Evolutionary conservation across 1,140 invertebrate genomes (phyloP).

Genomic region (Metopolophium dirhodum): DNA sequence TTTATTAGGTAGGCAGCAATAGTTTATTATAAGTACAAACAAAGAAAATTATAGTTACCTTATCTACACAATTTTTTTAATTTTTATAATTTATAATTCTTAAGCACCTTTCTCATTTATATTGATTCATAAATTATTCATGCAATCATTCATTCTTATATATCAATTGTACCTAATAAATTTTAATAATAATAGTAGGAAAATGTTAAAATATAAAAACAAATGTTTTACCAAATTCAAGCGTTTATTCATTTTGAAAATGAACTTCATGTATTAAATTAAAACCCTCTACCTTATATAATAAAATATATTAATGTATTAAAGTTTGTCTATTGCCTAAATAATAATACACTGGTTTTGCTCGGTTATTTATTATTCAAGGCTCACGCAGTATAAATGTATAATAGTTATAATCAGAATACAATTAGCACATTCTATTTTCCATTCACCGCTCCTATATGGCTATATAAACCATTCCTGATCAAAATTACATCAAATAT

Average conservation of each 20-base stretch:
- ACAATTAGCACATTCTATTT: background rate
- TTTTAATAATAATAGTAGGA: too few relatives aligned
- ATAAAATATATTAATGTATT: background rate
- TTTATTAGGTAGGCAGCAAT: background rate
- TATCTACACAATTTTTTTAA: background rate
- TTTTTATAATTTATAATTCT: background rate
- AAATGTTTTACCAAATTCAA: too few relatives aligned
- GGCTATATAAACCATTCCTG: background rate
- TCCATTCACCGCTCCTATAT: background rate
- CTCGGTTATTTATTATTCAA: background rate
- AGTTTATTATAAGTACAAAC: background rate
- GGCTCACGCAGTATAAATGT: background rate
- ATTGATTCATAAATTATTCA: background rate
- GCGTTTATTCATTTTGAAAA: background rate
- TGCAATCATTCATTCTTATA: background rate
- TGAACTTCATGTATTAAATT: background rate
- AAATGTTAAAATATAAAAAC: too few relatives aligned
- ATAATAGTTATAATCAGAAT: background rate
- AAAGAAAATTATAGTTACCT: too few relatives aligned
- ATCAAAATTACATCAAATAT: background rate
- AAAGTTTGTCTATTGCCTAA: background rate
- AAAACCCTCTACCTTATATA: background rate
- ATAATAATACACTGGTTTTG: background rate
- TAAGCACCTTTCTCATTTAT: background rate
- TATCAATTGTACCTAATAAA: too few relatives aligned